phyloP scores from a whole-genome alignment of 2,888 invertebrate species.

The Lochmaea capreae region DNA sequence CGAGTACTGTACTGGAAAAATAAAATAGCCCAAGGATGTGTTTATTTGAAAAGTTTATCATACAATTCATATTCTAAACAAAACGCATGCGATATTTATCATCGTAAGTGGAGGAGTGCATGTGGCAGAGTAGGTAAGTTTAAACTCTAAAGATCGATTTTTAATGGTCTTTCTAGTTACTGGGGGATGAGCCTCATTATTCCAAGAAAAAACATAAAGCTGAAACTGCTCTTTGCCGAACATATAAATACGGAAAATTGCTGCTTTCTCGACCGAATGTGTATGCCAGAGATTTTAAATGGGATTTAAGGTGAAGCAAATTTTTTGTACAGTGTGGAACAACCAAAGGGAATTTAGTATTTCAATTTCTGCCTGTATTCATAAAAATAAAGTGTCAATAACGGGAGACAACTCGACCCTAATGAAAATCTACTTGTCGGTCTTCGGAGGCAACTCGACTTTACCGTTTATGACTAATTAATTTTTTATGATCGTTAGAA shows the following conservation, averaged over 20 bases:
- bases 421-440: no score
- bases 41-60: slow-evolving; percentile 42
- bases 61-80: slow-evolving; percentile 38
- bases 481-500: no score
- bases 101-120: slow-evolving; percentile 37
- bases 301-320: slow-evolving; percentile 18
- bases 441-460: no score
- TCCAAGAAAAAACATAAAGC: slow-evolving; percentile 46
- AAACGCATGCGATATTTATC: slow-evolving; percentile 39
- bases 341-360: background rate
- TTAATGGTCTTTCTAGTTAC: slow-evolving; percentile 48
- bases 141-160: slow-evolving; percentile 45
- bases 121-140: slow-evolving; percentile 39
- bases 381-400: no score
- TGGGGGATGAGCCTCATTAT: slow-evolving; percentile 45
- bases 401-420: no score
- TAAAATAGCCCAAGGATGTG: slow-evolving; percentile 19
- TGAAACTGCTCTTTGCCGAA: slow-evolving; percentile 38
- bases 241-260: slow-evolving; percentile 38
- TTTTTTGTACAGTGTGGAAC: background rate
- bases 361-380: no score
- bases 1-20: slow-evolving; percentile 5
- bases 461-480: no score
- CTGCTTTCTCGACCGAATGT: slow-evolving; percentile 20
- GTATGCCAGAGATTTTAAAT: slow-evolving; percentile 25